Base-by-base conservation (phyloP, 1,140 invertebrate species). In the Daktulosphaira vitifoliae region DNA sequence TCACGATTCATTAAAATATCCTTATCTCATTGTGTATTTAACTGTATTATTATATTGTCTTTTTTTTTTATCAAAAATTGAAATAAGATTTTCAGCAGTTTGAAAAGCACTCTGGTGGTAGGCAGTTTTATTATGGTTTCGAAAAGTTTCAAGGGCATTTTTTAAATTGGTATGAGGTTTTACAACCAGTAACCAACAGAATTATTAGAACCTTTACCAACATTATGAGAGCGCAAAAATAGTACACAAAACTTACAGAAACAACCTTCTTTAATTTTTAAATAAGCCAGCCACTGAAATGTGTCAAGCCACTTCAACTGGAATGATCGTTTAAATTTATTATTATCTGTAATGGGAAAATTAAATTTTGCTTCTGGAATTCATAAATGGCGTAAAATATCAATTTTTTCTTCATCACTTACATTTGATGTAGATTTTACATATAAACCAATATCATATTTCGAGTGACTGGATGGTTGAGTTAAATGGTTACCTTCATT, bases 211-310 rank as follows among this genome's bases (percentile, higher is more conserved):
- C n/a, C n/a, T n/a, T n/a, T n/a, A n/a, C n/a, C n/a, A n/a, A n/a
- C n/a, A n/a, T n/a, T n/a, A n/a, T n/a, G n/a, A n/a, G n/a, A n/a
- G n/a, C n/a, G n/a, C 9, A 33, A 26, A 37, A 53, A 53, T 16
- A 53, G 26, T 15, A 53, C 51, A 37, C 29, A 53, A 16, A 26
- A 53, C 11, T 53, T 53, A 33, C 51, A 37, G 16, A 53, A 37
- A 9, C 23, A 2, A 18, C 51, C 51, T 37, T 53, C 51, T 33
- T 53, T 53, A 53, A 3, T 16, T 53, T 53, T 53, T n/a, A 26
- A 53, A 39, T 53, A 53, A n/a, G 29, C 51, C 16, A 38, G 18
- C 29, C 50, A 52, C 4, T 53, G 26, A 39, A 53, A 53, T 37
- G 26, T 18, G 18, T 53, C 16, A 22, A 53, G 20, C 51, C 51